Base-by-base conservation (phyloP, 2,888 invertebrate genomes). In the Hirtodrosophila confusa region DNA sequence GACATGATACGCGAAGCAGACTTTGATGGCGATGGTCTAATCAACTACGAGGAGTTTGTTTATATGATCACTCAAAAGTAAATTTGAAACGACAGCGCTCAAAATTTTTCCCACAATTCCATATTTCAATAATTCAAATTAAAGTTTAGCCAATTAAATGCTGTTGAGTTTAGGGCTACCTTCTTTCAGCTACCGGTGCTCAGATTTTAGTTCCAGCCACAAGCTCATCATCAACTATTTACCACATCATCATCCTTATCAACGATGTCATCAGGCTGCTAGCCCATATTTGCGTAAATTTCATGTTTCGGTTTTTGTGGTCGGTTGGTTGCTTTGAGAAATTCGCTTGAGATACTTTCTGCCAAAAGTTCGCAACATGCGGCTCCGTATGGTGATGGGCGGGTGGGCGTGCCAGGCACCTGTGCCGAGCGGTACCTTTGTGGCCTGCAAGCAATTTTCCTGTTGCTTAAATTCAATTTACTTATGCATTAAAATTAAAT, bases 1-100 rank as follows among this genome's bases (percentile, higher is more conserved):
- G 99, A 99, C 93, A 98, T 99, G 98, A 98, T 99, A 93, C 94
- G 97, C 92, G 98, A 98, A 93, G 98, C 98, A 78, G 98, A 99
- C 93, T 97, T 98, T 92, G 98, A 99, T 92, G 98, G 98, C 89
- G 98, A 99, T 92, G 99, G 99, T 76, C 97, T 98, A 94, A 98
- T 99, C 39, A 85, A 89, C 69, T 89, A 88, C 48, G 89, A 90
- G 70, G 97, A 97, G 94, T 97, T 97, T 94, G 97, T 97, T 93
- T 97, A 96, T 94, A 97, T 97, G 97, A 97, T 97, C 96, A 97
- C 96, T 93, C 97, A 97, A 94, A 97, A 97, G 95, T 97, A 96
- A 96, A 93, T 35, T 35, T 31, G n/a, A 10, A n/a, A 11, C 8
- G 24, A 5, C 2, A 10, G 8, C 27, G 6, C 17, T 27, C 27